Evolutionary conservation across 2,888 invertebrate species (phyloP).

Genomic region (Eledona agricola): DNA sequence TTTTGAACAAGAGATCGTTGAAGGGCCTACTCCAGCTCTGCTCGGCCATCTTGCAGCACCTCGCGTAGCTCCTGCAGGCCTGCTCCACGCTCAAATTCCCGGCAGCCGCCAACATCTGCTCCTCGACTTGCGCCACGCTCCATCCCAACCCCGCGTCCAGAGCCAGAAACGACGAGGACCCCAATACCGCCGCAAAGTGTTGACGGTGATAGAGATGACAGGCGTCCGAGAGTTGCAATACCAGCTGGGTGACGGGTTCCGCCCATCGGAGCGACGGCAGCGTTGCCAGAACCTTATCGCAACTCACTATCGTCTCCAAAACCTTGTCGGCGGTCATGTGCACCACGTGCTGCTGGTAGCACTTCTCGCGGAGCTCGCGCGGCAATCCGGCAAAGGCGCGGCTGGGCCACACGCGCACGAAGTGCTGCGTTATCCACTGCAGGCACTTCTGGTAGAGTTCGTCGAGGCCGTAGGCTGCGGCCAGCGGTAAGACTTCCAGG

Average conservation of each 20-base stretch:
- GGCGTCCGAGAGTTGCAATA: constrained; percentile 81
- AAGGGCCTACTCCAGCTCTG: constrained; percentile 55
- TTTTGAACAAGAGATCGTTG: constrained; percentile 67
- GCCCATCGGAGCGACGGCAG: constrained; percentile 85
- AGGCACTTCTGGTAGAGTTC: constrained; percentile 87
- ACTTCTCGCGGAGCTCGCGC: constrained; percentile 82
- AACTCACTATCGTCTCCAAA: constrained; percentile 83
- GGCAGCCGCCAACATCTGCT: constrained; percentile 80
- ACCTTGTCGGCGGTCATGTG: constrained; percentile 83
- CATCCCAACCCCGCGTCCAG: constrained; percentile 77
- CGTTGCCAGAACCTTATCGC: constrained; percentile 80
- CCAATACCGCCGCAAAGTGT: constrained; percentile 79
- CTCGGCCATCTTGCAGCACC: constrained; percentile 58
- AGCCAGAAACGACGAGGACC: constrained; percentile 66
- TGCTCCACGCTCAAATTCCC: constrained; percentile 83
- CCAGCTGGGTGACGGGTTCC: constrained; percentile 78
- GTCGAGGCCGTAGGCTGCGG: constrained; percentile 85
- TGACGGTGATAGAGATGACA: constrained; percentile 82
- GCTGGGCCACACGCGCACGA: constrained; percentile 90
- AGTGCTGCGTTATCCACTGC: constrained; percentile 88
- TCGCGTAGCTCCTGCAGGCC: constrained; percentile 80
- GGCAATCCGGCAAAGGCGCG: constrained; percentile 88
- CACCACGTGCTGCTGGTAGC: constrained; percentile 82
- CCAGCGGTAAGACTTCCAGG: constrained; percentile 85
- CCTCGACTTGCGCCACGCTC: constrained; percentile 79